Evolutionary conservation across 2,797 vertebrate species (phyloP).

Genomic region (Lacerta bilineata): DNA sequence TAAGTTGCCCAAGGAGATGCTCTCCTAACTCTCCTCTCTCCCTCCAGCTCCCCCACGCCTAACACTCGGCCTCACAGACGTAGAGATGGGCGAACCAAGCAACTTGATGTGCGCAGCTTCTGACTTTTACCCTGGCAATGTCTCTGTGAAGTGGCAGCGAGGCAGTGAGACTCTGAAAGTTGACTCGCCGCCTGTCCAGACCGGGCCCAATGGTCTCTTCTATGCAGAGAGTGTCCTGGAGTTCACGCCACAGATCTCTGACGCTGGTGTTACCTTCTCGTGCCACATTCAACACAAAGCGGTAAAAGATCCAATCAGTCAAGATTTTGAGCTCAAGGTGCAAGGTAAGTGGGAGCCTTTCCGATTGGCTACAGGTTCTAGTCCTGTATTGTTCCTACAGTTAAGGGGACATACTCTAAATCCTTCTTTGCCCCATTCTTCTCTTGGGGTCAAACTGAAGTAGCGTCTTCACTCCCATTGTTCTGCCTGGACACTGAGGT

Average conservation of each 20-base stretch:
- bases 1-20: neutral
- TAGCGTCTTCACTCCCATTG: too few species aligned
- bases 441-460: too few species aligned
- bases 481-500: too few species aligned
- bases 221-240: neutral
- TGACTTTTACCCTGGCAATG: constrained; percentile 9
- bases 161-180: neutral
- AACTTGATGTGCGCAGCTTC: neutral
- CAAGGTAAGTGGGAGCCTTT: constrained; percentile 5
- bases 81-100: neutral
- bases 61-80: neutral
- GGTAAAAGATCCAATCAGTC: neutral
- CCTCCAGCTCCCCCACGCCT: constrained; percentile 15
- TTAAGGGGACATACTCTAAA: too few species aligned
- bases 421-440: too few species aligned
- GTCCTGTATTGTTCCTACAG: too few species aligned
- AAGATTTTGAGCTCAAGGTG: neutral
- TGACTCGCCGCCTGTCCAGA: neutral
- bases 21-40: constrained; percentile 1
- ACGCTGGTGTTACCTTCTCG: neutral
- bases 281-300: constrained; percentile 15
- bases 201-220: neutral
- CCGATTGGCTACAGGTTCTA: too few species aligned
- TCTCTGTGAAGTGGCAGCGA: constrained; percentile 22
- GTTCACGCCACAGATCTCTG: neutral